phyloP scores from a whole-genome alignment of 2,797 vertebrate species.

The Cossypha dichroa region DNA sequence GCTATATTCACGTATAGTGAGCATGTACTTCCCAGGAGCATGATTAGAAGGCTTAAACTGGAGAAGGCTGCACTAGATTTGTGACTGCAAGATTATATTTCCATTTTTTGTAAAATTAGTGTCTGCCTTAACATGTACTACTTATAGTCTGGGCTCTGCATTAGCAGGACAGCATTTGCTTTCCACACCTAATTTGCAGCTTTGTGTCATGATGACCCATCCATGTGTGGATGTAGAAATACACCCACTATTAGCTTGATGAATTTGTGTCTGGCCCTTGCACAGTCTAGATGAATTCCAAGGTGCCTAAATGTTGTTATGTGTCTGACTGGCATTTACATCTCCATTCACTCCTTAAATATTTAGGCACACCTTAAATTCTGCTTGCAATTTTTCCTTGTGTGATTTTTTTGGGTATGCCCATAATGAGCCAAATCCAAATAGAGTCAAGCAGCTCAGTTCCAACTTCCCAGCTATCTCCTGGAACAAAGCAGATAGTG shows the following conservation, averaged over 20 bases:
- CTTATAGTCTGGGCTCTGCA: not conserved
- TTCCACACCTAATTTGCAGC: not conserved
- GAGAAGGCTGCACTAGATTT: not conserved
- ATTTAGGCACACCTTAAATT: not conserved
- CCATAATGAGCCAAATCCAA: not conserved
- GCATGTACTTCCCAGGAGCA: not conserved
- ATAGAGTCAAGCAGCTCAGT: not conserved
- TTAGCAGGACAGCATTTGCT: not conserved
- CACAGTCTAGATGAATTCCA: not conserved
- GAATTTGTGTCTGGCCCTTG: not conserved
- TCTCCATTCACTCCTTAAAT: not conserved
- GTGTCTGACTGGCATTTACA: not conserved
- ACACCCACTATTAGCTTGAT: not conserved
- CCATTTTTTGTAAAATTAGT: not conserved
- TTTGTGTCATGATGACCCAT: not conserved
- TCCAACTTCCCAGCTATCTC: not conserved
- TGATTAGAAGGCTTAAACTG: not conserved
- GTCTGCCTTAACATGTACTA: not conserved
- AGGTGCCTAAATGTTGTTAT: not conserved
- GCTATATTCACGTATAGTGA: not conserved
- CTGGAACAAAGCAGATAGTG: not conserved
- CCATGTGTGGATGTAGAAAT: not conserved
- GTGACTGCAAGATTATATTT: not conserved
- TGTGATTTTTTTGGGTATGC: not conserved
- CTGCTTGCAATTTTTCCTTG: not conserved